These are phyloP conservation scores for Coreius guichenoti DNA, from an alignment of 2,797 vertebrate species.

Conservation along the genomic window DNA sequence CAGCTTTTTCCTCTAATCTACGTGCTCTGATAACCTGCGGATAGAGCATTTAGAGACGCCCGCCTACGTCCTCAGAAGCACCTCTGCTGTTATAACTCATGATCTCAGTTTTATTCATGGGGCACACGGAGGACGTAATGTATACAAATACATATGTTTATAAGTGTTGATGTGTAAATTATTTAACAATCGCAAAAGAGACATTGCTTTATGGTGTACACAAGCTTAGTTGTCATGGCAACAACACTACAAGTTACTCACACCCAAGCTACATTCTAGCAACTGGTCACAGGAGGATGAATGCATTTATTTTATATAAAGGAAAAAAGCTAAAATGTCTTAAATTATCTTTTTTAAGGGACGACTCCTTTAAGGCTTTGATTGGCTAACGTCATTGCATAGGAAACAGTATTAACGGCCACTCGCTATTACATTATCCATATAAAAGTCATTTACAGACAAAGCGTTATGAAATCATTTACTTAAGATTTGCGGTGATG, in stretches of 20 bases:
- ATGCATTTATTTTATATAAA: neutral
- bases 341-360: no score
- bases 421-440: no score
- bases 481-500: no score
- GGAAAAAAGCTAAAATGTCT: neutral
- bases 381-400: no score
- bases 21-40: slow-evolving; percentile 46
- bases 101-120: slow-evolving; percentile 4
- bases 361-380: no score
- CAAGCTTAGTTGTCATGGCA: neutral
- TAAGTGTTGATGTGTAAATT: neutral
- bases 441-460: no score
- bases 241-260: neutral
- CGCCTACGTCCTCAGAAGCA: slow-evolving; percentile 11
- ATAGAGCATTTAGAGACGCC: neutral
- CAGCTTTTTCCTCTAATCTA: slow-evolving; percentile 29
- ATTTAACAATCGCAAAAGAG: neutral
- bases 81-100: neutral
- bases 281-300: neutral
- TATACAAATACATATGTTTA: neutral
- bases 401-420: no score
- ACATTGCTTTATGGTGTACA: neutral
- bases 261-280: neutral
- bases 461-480: no score
- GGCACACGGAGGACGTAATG: no score